A percentile compares a stretch with the other conserved stretches of the same genome.
Evolutionary conservation across 2,797 vertebrate genomes (phyloP).

Genomic region (Clarias pachynema): DNA sequence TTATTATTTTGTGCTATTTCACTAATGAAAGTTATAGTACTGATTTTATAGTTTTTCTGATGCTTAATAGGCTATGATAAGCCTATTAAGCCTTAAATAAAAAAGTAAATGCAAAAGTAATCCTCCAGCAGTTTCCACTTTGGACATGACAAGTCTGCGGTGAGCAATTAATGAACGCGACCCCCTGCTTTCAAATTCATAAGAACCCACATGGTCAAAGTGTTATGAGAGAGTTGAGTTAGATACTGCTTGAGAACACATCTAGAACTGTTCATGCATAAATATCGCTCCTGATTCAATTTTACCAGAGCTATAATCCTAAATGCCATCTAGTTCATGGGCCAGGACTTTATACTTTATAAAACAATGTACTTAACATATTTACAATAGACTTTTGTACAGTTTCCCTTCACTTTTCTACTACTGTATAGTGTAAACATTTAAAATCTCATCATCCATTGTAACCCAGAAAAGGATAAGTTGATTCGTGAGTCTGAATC

Average conservation of each 20-base stretch:
- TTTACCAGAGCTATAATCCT: neutral
- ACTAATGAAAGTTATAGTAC: neutral
- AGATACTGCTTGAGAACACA: neutral
- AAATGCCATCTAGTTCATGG: neutral
- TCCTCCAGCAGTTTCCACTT: neutral
- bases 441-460: neutral
- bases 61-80: too few species aligned
- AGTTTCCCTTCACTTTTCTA: neutral
- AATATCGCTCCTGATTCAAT: neutral
- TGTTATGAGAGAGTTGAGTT: neutral
- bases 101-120: neutral
- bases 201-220: neutral
- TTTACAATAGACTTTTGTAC: neutral
- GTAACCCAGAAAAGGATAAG: neutral
- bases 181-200: neutral
- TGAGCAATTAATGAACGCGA: neutral
- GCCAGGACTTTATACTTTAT: neutral
- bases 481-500: neutral
- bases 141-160: neutral
- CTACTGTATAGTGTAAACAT: neutral
- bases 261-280: neutral
- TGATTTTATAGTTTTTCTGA: too few species aligned
- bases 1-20: neutral
- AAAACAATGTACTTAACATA: neutral
- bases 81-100: too few species aligned